These are phyloP conservation scores for Hirtodrosophila alboralis DNA, from an alignment of 2,888 invertebrate species.

Conservation along the genomic window DNA sequence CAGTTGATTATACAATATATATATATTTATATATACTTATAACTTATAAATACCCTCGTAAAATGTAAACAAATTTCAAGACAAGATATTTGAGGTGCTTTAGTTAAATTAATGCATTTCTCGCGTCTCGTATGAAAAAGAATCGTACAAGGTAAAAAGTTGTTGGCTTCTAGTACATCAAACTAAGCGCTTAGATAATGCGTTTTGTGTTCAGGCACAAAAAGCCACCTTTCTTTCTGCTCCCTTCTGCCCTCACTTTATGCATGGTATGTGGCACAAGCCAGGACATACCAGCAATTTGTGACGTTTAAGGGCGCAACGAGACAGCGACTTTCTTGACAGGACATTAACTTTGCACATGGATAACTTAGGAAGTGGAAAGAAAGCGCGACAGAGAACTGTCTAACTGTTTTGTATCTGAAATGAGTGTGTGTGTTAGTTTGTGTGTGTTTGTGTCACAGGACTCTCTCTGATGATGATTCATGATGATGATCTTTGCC, in stretches of 20 bases:
- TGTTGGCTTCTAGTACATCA: slow-evolving; percentile 23
- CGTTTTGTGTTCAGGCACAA: no score
- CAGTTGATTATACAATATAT: no score
- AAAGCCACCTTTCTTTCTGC: no score
- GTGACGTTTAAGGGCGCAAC: slow-evolving; percentile 77
- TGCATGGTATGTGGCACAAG: slow-evolving; percentile 8
- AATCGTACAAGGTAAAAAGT: slow-evolving; percentile 15
- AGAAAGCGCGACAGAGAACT: slow-evolving; percentile 48
- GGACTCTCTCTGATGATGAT: slow-evolving; percentile 69
- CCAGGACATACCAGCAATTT: slow-evolving; percentile 59
- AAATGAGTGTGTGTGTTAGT: slow-evolving; percentile 8
- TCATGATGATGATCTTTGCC: slow-evolving; percentile 74
- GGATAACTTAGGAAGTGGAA: slow-evolving; percentile 51
- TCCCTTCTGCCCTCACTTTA: background rate
- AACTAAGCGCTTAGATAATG: slow-evolving; percentile 45
- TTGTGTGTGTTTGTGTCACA: slow-evolving; percentile 30
- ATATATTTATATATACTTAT: no score
- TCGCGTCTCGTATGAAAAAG: slow-evolving; percentile 33
- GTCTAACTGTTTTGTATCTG: slow-evolving; percentile 59
- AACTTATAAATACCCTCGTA: slow-evolving; percentile 9
- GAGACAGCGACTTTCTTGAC: slow-evolving; percentile 80
- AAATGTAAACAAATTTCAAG: slow-evolving; percentile 33
- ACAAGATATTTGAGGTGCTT: slow-evolving; percentile 33
- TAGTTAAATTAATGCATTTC: slow-evolving; percentile 51
- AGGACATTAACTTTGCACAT: slow-evolving; percentile 77